phyloP scores from a whole-genome alignment of 2,113 vertebrate genomes.

The Plecotus auritus region DNA sequence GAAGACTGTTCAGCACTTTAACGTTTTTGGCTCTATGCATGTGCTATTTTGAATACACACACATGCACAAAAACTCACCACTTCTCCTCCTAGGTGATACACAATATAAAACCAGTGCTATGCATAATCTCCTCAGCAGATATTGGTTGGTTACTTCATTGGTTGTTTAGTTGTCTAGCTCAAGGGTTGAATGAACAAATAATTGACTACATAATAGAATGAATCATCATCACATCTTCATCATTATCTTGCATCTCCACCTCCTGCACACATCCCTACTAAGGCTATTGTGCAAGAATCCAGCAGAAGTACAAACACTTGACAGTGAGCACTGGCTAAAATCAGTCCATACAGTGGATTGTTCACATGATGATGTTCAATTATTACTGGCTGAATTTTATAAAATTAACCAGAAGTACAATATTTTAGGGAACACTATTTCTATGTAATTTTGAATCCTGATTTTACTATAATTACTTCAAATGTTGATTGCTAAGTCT shows the following conservation, averaged over 20 bases:
- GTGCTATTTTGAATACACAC: neutral
- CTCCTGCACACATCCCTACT: neutral
- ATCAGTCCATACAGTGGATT: neutral
- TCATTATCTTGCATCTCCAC: neutral
- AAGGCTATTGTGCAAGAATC: neutral
- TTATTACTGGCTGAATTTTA: neutral
- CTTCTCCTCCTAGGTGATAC: neutral
- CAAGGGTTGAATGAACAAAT: neutral
- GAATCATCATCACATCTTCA: neutral
- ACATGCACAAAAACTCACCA: neutral
- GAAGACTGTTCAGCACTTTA: neutral
- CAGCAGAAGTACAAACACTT: neutral
- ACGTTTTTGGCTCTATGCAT: neutral
- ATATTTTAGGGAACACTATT: neutral
- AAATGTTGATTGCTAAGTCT: conserved; percentile 46
- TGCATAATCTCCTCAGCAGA: neutral
- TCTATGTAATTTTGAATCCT: neutral
- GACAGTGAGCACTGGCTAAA: neutral
- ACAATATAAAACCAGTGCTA: neutral
- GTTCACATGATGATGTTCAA: neutral
- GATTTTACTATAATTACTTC: conserved; percentile 59
- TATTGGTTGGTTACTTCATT: neutral
- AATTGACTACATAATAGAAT: neutral
- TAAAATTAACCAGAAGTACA: conserved; percentile 24
- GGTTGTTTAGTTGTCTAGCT: neutral